phyloP scores from a whole-genome alignment of 2,888 invertebrate species.

The Troglohyphantes excavatus region DNA sequence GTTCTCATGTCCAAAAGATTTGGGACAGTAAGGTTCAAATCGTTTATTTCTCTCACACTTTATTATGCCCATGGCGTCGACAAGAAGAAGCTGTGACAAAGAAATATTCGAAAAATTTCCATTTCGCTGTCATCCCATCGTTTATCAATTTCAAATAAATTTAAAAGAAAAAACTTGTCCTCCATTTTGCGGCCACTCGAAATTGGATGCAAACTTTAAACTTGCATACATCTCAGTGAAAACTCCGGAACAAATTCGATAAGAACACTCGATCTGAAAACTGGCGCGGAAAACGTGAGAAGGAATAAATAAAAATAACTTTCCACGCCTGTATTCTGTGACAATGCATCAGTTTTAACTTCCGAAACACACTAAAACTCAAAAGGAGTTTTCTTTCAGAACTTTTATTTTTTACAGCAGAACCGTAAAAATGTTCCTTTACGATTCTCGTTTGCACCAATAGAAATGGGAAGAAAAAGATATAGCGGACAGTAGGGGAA shows the following conservation, averaged over 20 bases:
- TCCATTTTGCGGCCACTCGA: too few species aligned
- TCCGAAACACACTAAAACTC: constrained; percentile 8
- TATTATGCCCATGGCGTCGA: constrained; percentile 39
- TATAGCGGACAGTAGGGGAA: too few species aligned
- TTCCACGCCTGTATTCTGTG: background rate
- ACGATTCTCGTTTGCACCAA: constrained; percentile 33
- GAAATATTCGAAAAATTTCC: constrained; percentile 27
- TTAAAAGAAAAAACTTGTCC: background rate
- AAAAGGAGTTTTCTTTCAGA: constrained; percentile 46
- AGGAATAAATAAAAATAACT: too few species aligned
- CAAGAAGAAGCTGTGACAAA: constrained; percentile 54
- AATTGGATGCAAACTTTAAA: too few species aligned
- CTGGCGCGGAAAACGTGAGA: too few species aligned
- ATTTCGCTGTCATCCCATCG: background rate
- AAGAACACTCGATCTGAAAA: too few species aligned
- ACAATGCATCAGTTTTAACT: constrained; percentile 16
- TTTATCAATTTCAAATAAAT: background rate
- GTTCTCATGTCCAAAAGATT: too few species aligned
- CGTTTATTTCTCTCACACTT: constrained; percentile 50
- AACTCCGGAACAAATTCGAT: too few species aligned
- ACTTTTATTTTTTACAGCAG: constrained; percentile 54
- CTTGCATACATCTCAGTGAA: too few species aligned
- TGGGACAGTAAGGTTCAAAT: too few species aligned
- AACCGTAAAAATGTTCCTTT: constrained; percentile 54
- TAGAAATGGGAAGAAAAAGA: background rate